Conservation (phyloP, 1,140 invertebrate species). For the Drosophila punjabiensis region DNA sequence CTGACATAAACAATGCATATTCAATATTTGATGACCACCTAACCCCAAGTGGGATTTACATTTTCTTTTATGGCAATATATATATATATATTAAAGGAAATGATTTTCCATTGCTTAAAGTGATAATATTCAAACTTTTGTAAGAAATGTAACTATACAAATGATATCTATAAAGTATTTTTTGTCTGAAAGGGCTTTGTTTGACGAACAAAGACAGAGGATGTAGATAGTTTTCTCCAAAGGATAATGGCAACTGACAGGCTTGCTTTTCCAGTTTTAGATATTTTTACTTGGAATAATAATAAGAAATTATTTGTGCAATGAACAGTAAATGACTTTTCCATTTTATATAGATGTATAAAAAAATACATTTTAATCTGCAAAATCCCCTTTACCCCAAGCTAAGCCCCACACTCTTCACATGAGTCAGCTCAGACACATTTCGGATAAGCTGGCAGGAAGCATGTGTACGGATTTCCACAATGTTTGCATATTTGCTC, state of each 20-base stretch:
- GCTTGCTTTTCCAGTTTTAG: not conserved
- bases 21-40: constrained; percentile 12
- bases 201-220: constrained; percentile 12
- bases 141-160: not conserved
- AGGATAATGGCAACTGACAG: constrained; percentile 18
- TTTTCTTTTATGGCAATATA: not conserved
- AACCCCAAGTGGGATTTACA: not conserved
- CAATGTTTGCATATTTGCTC: constrained; percentile 17
- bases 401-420: not conserved
- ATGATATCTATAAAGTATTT: not conserved
- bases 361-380: not conserved
- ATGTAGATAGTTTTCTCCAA: not conserved
- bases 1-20: constrained; percentile 11
- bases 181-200: constrained; percentile 6
- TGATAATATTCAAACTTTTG: not conserved
- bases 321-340: not conserved
- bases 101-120: not conserved
- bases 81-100: not conserved
- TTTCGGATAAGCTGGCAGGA: constrained; percentile 4
- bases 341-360: not conserved
- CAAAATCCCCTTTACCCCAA: not conserved
- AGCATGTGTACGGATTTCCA: constrained; percentile 12
- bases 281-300: constrained; percentile 12
- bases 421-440: not conserved
- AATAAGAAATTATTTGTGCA: constrained; percentile 20